Base-by-base conservation (phyloP, 2,113 vertebrate genomes). In the Echinops telfairi region DNA sequence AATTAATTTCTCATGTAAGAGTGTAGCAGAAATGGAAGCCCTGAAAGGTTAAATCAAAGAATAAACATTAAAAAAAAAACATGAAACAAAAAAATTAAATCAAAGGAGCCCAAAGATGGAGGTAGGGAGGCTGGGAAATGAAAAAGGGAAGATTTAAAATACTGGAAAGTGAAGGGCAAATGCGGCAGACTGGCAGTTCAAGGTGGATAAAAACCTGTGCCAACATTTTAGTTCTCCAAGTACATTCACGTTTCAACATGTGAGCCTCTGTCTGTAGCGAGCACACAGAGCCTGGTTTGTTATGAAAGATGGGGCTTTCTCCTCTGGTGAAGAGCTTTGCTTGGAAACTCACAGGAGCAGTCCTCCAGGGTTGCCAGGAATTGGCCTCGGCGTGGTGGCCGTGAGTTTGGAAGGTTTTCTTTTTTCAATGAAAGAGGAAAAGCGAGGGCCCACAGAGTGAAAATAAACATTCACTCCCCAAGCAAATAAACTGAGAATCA, bases 41-140 rank as follows among this genome's bases (percentile, higher is more conserved):
- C 94, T 66, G 53, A 88, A 47, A 62, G 47, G 78, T 91, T 64
- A 70, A 66, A 58, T 38, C 36, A 91, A 93, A 83, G 68, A 80
- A 87, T 75, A 89, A 19, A 10, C 5, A 53, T 53, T 53, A 53
- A 53, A 53, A 53, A 14, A 14, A 10, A 53, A 10, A 53, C 47
- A 53, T 10, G 36, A 83, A 95, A 66, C 33, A 71, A 89, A 92
- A 2, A 90, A 60, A 87, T 95, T 96, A 70, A 92, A 84, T 93
- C 33, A 75, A 83, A 94, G 58, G 25, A 82, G 33, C 25, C 27
- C 57, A 43, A 95, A 78, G 73, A 68, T n/a, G 9, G 27, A 5
- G 6, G n/a, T 31, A 2, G 27, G 40, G 71, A 16, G 23, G 66
- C 6, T 64, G 62, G 15, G 33, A 78, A 88, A 81, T 33, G 68